These are phyloP conservation scores for Eledona agricola DNA, from an alignment of 2,888 invertebrate species.

Conservation along the genomic window DNA sequence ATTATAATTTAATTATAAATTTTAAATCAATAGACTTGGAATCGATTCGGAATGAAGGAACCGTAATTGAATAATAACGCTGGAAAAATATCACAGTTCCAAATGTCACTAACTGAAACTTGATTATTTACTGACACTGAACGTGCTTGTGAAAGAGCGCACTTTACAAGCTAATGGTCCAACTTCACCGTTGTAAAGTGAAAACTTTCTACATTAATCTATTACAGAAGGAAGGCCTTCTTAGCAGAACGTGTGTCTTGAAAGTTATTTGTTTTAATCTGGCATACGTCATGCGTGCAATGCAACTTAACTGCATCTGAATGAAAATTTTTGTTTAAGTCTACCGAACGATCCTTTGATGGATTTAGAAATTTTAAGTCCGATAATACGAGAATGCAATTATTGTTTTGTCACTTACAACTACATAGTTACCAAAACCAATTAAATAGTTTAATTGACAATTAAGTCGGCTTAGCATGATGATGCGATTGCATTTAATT, in stretches of 20 bases:
- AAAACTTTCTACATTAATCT: constrained; percentile 58
- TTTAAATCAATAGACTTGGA: constrained; percentile 26
- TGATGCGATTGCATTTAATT: constrained; percentile 33
- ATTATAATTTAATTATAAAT: constrained; percentile 32
- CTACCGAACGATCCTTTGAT: not conserved
- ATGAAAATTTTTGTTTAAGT: not conserved
- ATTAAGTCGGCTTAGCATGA: constrained; percentile 31
- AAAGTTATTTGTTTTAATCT: constrained; percentile 37
- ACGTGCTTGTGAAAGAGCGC: constrained; percentile 49
- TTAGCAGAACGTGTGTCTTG: constrained; percentile 42
- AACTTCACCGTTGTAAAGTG: constrained; percentile 54
- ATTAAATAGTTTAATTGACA: constrained; percentile 39
- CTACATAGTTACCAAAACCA: constrained; percentile 37
- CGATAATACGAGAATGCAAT: constrained; percentile 24
- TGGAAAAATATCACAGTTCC: constrained; percentile 39
- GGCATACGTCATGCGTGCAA: constrained; percentile 32
- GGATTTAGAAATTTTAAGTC: constrained; percentile 16
- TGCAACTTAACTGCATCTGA: no score
- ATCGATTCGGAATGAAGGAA: constrained; percentile 32
- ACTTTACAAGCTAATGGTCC: constrained; percentile 53
- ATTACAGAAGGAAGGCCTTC: constrained; percentile 50
- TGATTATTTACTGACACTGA: constrained; percentile 45
- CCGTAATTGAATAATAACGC: constrained; percentile 37
- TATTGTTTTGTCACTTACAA: constrained; percentile 35
- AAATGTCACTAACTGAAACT: constrained; percentile 45